phyloP scores from a whole-genome alignment of 2,888 invertebrate genomes.

The Flexamia atlantica region DNA sequence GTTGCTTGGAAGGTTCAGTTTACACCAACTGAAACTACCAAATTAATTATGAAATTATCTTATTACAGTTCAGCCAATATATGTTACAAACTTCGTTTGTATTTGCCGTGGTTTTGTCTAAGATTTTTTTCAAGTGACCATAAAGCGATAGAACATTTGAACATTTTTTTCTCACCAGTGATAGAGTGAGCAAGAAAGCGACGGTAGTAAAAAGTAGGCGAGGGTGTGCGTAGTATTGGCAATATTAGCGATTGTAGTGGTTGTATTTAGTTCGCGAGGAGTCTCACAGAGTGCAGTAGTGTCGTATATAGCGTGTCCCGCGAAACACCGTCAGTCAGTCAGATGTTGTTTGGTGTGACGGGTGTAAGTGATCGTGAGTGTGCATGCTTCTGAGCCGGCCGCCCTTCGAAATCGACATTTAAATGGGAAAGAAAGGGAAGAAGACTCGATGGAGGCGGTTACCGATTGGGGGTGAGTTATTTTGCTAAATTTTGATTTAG shows the following conservation, averaged over 20 bases:
- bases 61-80: background rate
- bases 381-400: conserved; percentile 41
- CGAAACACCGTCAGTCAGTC: conserved; percentile 43
- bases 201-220: conserved; percentile 1
- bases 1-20: too few relatives aligned
- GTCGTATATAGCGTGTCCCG: conserved; percentile 38
- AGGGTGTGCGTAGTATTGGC: conserved; percentile 25
- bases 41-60: conserved; percentile 21
- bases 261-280: background rate
- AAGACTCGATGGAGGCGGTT: conserved; percentile 82
- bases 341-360: conserved; percentile 49
- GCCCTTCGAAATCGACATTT: conserved; percentile 35
- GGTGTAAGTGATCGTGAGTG: conserved; percentile 43
- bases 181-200: background rate
- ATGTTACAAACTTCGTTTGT: background rate
- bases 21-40: too few relatives aligned
- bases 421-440: conserved; percentile 80
- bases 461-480: conserved; percentile 77
- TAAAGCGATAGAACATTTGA: conserved; percentile 12
- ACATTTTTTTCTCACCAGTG: background rate
- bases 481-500: background rate
- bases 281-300: conserved; percentile 30
- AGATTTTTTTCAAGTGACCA: conserved; percentile 16
- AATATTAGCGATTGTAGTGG: conserved; percentile 7
- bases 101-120: background rate